phyloP scores from a whole-genome alignment of 2,797 vertebrate species.

The Xiphorhynchus erythropygius region DNA sequence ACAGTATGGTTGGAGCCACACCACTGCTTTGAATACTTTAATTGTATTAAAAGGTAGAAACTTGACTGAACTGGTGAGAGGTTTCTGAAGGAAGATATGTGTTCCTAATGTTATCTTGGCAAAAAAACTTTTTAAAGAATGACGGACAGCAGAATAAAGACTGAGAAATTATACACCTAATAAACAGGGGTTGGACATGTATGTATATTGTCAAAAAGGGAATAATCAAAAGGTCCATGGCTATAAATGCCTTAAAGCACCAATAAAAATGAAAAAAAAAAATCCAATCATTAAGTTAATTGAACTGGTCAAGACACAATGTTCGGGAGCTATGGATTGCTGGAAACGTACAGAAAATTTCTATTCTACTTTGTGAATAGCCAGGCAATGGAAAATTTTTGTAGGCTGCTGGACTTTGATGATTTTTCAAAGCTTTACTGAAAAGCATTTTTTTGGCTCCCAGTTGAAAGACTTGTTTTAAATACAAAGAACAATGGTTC shows the following conservation, averaged over 20 bases:
- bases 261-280: not conserved
- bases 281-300: not conserved
- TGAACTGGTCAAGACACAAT: not conserved
- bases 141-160: not conserved
- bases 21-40: not conserved
- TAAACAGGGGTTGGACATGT: not conserved
- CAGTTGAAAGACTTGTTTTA: slow-evolving; percentile 33
- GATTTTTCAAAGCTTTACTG: slow-evolving; percentile 12
- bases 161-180: not conserved
- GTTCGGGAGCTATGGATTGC: not conserved
- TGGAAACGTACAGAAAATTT: not conserved
- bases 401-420: not conserved
- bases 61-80: not conserved
- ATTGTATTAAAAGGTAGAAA: not conserved
- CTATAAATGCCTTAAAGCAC: not conserved
- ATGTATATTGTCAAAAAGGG: not conserved
- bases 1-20: not conserved
- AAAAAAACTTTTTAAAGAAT: not conserved
- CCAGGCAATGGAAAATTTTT: not conserved
- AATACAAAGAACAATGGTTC: slow-evolving; percentile 27
- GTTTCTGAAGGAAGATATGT: not conserved
- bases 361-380: not conserved
- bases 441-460: slow-evolving; percentile 16
- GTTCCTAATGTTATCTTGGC: not conserved
- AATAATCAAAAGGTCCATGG: not conserved